Percentiles rank a stretch among this genome's conserved stretches.
phyloP scores from a whole-genome alignment of 2,797 vertebrate genomes.

The Gobionotothen gibberifrons region DNA sequence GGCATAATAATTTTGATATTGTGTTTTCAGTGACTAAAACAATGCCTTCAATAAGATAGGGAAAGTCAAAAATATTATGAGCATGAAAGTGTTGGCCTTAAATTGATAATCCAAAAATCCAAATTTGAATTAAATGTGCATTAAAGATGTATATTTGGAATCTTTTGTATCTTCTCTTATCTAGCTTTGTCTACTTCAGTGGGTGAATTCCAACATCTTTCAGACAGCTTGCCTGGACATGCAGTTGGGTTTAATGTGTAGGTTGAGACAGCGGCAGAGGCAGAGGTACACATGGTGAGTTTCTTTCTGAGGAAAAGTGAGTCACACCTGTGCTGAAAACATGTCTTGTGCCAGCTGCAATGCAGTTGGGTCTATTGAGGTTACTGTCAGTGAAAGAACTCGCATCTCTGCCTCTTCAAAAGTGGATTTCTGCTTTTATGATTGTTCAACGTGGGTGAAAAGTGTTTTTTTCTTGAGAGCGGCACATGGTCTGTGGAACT shows the following conservation, averaged over 20 bases:
- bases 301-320: conserved; percentile 29
- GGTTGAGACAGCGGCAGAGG: conserved; percentile 17
- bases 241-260: conserved; percentile 23
- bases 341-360: conserved; percentile 21
- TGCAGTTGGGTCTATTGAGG: conserved; percentile 37
- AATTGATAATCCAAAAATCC: neutral
- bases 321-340: conserved; percentile 47
- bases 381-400: conserved; percentile 28
- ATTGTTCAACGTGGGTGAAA: conserved; percentile 27
- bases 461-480: conserved; percentile 38
- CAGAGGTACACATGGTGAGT: conserved; percentile 33
- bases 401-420: conserved; percentile 24
- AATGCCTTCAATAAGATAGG: neutral
- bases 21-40: conserved; percentile 1
- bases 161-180: neutral
- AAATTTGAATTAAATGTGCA: neutral
- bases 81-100: neutral
- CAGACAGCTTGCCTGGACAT: conserved; percentile 8
- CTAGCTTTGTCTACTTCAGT: neutral
- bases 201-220: conserved; percentile 4
- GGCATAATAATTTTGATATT: neutral
- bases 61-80: too few species aligned
- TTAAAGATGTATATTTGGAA: too few species aligned
- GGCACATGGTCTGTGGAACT: conserved; percentile 29
- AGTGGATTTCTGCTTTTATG: conserved; percentile 32